phyloP scores from a whole-genome alignment of 2,888 invertebrate genomes.

The Octonoba sinensis region DNA sequence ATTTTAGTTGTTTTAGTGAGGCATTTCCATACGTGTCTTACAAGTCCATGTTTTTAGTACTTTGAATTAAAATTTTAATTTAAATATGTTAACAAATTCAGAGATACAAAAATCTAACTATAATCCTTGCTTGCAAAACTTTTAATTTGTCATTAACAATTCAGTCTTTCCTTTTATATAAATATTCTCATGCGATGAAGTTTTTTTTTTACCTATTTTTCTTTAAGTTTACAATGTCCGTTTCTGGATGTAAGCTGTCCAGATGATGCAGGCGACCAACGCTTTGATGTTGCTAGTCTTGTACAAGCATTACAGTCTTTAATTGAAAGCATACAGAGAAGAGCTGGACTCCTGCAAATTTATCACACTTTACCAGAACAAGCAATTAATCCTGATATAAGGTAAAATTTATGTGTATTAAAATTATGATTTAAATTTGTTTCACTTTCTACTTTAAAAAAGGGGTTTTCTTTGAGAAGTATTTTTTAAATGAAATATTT shows the following conservation, averaged over 20 bases:
- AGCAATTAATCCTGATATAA: slow-evolving; percentile 85
- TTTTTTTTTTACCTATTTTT: background rate
- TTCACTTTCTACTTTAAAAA: background rate
- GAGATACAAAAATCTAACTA: no score
- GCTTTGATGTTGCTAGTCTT: slow-evolving; percentile 70
- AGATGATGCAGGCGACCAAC: slow-evolving; percentile 68
- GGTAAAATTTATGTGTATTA: slow-evolving; percentile 73
- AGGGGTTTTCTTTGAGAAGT: background rate
- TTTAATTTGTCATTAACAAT: no score
- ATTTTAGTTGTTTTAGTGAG: no score
- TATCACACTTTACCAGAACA: slow-evolving; percentile 81
- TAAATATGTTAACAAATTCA: no score
- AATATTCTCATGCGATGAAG: no score
- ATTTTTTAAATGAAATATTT: background rate
- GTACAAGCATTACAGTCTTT: slow-evolving; percentile 81
- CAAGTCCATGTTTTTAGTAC: no score
- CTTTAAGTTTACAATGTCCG: slow-evolving; percentile 82
- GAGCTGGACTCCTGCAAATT: slow-evolving; percentile 81
- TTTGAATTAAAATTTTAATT: no score
- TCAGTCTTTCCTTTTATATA: no score
- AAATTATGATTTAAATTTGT: background rate
- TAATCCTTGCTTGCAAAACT: no score
- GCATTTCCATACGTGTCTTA: no score
- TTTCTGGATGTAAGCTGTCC: slow-evolving; percentile 81
- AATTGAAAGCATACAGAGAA: slow-evolving; percentile 82